Base-by-base conservation (phyloP, 1,140 invertebrate genomes). In the Drosophila punjabiensis region DNA sequence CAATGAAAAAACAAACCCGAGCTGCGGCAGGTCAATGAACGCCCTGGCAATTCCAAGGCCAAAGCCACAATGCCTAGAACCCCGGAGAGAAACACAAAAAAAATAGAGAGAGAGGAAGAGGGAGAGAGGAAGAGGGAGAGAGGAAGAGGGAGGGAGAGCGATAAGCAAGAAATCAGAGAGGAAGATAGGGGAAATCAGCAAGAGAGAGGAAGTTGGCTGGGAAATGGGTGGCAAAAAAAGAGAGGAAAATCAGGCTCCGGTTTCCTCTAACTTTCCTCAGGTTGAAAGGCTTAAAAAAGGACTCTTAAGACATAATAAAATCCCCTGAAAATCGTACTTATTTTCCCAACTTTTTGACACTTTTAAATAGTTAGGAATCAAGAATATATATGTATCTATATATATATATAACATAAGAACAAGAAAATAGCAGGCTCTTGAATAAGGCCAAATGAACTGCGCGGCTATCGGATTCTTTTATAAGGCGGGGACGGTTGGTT, bases 41-140 rank as follows among this genome's bases (percentile, higher is more conserved):
- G 87, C 66, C 80, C 41, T 74, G 77, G 70, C 87, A 52, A 81
- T 87, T 91, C 87, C 87, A 90, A 90, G 87, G 87, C 87, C 87
- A 90, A 83, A 91, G 87, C 86, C 86, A 91, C 50, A 70, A 48
- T 78, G 87, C 67, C 81, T 76, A 90, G 76, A 82, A 65, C 60
- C 64, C 75, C 58, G 65, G 58, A 70, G 55, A 63, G 37, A 58
- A 28, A 2, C 28, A 50, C 16, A 20, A n/a, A 11, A 64, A 60
- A 65, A 41, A 41, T n/a, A 24, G 35, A 37, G 20, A 48, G 66
- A 59, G 61, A 61, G 47, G 20, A 55, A 24, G 35, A 37, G 20
- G 43, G 66, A 59, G 61, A 61, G 47, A 28, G 60, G 3, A 24
- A n/a, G 41, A 20, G 39, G 32, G 48, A 45, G 14, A 43, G 10